Percentiles rank a stretch among this genome's conserved stretches.
Conservation (phyloP, 2,888 invertebrate genomes). For the Dynastes maya region DNA sequence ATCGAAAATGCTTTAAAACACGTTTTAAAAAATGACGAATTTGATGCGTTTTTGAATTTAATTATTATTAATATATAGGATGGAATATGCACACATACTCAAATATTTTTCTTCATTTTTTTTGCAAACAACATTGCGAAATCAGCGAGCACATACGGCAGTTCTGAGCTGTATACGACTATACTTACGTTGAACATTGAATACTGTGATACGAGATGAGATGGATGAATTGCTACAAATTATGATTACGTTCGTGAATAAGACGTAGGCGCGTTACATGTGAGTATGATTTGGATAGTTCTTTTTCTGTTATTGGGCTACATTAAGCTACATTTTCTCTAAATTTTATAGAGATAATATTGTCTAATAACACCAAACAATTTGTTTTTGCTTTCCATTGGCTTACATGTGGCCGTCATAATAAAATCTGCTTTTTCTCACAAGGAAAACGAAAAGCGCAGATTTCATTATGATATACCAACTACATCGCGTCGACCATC, state of each 20-base stretch:
- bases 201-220: constrained; percentile 57
- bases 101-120: constrained; percentile 42
- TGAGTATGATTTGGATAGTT: constrained; percentile 21
- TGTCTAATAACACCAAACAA: constrained; percentile 55
- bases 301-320: constrained; percentile 36
- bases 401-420: background rate
- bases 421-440: constrained; percentile 12
- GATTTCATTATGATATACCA: constrained; percentile 12
- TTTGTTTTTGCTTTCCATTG: constrained; percentile 24
- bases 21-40: constrained; percentile 37
- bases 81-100: constrained; percentile 54
- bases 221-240: constrained; percentile 21
- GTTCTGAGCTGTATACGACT: constrained; percentile 64
- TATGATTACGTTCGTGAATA: constrained; percentile 16
- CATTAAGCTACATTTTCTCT: constrained; percentile 49
- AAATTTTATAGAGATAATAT: constrained; percentile 51
- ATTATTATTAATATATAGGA: constrained; percentile 37
- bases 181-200: constrained; percentile 58
- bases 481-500: constrained; percentile 1
- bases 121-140: constrained; percentile 15
- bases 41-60: constrained; percentile 33
- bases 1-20: constrained; percentile 15
- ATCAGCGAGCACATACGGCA: constrained; percentile 60
- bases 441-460: constrained; percentile 19
- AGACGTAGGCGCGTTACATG: constrained; percentile 7